Conservation (phyloP, 2,113 vertebrate species). For the Passerina amoena region DNA sequence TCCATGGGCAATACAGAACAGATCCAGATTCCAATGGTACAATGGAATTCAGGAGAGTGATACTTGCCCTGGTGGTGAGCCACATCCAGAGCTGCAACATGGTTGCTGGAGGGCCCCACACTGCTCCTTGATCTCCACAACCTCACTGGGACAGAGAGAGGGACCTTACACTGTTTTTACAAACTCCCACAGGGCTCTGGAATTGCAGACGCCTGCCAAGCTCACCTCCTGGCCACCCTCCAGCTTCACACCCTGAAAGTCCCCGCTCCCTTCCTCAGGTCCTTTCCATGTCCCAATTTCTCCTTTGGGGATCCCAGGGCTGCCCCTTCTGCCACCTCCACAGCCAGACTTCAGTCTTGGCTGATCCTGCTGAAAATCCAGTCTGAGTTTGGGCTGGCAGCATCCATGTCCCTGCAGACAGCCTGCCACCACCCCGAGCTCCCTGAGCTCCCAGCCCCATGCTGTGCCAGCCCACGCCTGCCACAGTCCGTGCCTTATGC, state of each 20-base stretch:
- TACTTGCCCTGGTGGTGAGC: neutral
- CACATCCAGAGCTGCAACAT: neutral
- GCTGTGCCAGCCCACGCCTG: neutral
- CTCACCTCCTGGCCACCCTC: neutral
- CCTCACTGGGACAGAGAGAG: neutral
- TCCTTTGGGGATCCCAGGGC: neutral
- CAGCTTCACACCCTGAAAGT: rapidly evolving
- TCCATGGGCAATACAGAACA: neutral
- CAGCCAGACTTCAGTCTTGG: neutral
- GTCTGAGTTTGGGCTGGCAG: neutral
- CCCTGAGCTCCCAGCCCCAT: neutral
- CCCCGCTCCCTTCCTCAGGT: neutral
- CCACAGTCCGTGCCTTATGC: neutral
- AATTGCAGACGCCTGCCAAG: neutral
- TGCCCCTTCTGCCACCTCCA: neutral
- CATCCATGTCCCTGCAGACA: rapidly evolving
- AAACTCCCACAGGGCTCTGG: neutral
- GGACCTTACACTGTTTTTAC: neutral
- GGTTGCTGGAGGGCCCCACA: rapidly evolving
- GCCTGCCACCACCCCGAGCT: neutral
- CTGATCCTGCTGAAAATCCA: neutral
- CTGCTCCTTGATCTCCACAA: neutral
- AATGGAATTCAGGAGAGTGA: rapidly evolving
- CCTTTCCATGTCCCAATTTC: neutral
- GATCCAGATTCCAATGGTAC: neutral